These are phyloP conservation scores for Lepidocyrtoides sp. DNA, from an alignment of 2,888 invertebrate genomes.

Conservation along the genomic window DNA sequence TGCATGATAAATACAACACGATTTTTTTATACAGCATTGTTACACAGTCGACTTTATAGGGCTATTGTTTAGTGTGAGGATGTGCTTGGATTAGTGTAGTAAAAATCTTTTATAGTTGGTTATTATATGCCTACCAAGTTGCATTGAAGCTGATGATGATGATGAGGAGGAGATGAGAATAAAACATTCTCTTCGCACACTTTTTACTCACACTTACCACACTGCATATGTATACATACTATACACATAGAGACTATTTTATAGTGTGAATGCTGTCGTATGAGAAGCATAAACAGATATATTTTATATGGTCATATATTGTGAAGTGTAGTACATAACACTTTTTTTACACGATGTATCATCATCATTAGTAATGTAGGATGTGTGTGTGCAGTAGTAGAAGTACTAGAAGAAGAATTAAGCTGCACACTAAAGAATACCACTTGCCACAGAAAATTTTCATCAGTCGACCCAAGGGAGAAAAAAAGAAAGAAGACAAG, in stretches of 20 bases:
- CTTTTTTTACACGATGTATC: background rate
- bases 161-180: too few relatives aligned
- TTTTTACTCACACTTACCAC: background rate
- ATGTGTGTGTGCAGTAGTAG: background rate
- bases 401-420: background rate
- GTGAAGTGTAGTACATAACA: too few relatives aligned
- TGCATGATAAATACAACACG: background rate
- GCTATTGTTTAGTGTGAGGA: background rate
- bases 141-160: background rate
- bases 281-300: background rate
- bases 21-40: background rate
- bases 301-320: too few relatives aligned
- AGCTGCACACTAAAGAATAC: background rate
- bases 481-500: slow-evolving; percentile 25
- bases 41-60: background rate
- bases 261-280: too few relatives aligned
- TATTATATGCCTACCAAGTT: background rate
- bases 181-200: background rate
- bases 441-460: background rate
- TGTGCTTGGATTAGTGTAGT: background rate
- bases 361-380: background rate
- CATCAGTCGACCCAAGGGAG: background rate
- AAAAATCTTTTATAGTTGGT: background rate
- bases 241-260: too few relatives aligned
- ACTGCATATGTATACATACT: too few relatives aligned